Percentiles rank a stretch among this genome's conserved stretches.
Conservation (phyloP, 2,797 vertebrate genomes). For the Sebastes flavidus region DNA sequence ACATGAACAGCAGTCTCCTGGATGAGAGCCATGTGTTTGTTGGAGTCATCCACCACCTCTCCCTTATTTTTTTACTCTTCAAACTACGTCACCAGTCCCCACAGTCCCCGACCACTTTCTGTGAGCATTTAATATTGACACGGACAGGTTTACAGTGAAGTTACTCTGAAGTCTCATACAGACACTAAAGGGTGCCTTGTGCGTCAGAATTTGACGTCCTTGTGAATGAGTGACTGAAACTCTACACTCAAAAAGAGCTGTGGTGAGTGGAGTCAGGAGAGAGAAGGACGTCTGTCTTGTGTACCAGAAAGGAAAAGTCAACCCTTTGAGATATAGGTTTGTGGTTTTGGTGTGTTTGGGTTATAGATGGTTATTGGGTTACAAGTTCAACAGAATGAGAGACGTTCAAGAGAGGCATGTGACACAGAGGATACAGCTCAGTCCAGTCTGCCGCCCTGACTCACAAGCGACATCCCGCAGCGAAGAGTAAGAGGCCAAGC, state of each 20-base stretch:
- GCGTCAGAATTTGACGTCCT: not conserved
- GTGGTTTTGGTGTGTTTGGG: constrained; percentile 51
- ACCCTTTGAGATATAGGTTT: constrained; percentile 11
- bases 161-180: not conserved
- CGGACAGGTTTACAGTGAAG: fast-evolving
- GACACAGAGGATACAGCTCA: constrained; percentile 66
- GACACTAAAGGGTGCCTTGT: not conserved
- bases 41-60: not conserved
- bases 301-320: constrained; percentile 27
- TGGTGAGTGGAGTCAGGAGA: not conserved
- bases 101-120: not conserved
- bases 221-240: not conserved
- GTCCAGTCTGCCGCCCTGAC: constrained; percentile 74
- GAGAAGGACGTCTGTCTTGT: not conserved
- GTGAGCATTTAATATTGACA: not conserved
- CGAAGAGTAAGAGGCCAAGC: constrained; percentile 54
- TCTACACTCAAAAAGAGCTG: not conserved
- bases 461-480: constrained; percentile 69
- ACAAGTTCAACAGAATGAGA: constrained; percentile 55
- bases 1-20: not conserved
- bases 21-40: not conserved
- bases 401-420: constrained; percentile 31
- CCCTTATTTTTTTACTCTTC: not conserved
- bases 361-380: constrained; percentile 41
- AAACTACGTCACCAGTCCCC: not conserved